Evolutionary conservation across 1,140 invertebrate species (phyloP).

Genomic region (Lasaia peninsularis): DNA sequence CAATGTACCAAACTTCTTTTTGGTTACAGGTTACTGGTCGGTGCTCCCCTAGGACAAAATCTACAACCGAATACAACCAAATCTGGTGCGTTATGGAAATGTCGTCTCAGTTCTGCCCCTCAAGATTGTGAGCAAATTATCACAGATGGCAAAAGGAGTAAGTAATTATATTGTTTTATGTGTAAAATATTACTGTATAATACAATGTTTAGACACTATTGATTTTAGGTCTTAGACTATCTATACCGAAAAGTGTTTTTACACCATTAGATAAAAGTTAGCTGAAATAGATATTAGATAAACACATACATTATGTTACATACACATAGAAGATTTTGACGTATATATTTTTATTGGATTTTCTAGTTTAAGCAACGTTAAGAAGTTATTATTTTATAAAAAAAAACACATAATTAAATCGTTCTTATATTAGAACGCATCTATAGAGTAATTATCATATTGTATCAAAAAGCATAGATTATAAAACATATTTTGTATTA

Average conservation of each 20-base stretch:
- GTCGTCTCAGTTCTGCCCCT: slow-evolving; percentile 82
- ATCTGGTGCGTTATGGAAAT: slow-evolving; percentile 93
- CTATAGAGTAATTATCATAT: too few relatives aligned
- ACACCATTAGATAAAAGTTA: too few relatives aligned
- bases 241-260: background rate
- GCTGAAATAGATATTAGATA: too few relatives aligned
- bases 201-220: background rate
- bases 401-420: too few relatives aligned
- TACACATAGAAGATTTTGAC: too few relatives aligned
- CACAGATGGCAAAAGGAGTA: slow-evolving; percentile 91
- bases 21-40: slow-evolving; percentile 90
- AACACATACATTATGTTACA: too few relatives aligned
- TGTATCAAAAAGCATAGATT: too few relatives aligned
- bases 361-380: too few relatives aligned
- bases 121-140: slow-evolving; percentile 90
- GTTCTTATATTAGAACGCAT: too few relatives aligned
- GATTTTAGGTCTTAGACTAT: background rate
- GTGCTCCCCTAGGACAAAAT: slow-evolving; percentile 93
- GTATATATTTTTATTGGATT: background rate
- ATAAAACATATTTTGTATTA: too few relatives aligned
- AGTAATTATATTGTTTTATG: slow-evolving; percentile 65
- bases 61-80: slow-evolving; percentile 88
- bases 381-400: background rate
- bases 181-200: background rate
- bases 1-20: too few relatives aligned